phyloP scores from a whole-genome alignment of 2,888 invertebrate genomes.

The Mycalesis mineus region DNA sequence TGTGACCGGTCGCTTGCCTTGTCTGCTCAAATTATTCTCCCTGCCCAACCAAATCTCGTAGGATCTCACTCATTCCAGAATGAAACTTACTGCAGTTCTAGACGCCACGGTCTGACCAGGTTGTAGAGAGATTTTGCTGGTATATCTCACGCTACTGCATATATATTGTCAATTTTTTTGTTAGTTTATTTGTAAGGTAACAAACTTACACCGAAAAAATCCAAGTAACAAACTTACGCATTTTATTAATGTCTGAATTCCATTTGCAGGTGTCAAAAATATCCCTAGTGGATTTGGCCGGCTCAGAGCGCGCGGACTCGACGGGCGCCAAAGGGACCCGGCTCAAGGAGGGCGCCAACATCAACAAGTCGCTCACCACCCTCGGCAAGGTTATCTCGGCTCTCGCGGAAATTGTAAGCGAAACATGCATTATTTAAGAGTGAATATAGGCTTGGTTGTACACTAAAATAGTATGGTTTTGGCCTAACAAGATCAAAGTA shows the following conservation, averaged over 20 bases:
- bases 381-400: conserved; percentile 99
- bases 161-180: too few species aligned
- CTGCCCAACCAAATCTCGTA: too few species aligned
- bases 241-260: neutral
- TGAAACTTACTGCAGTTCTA: too few species aligned
- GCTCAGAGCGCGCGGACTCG: conserved; percentile 98
- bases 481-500: neutral
- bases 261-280: conserved; percentile 88
- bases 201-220: too few species aligned
- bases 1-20: too few species aligned
- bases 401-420: conserved; percentile 95
- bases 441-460: neutral
- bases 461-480: neutral
- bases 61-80: too few species aligned
- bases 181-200: too few species aligned
- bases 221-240: too few species aligned
- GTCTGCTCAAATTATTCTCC: too few species aligned
- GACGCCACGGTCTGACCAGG: too few species aligned
- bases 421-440: neutral
- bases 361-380: conserved; percentile 99
- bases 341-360: conserved; percentile 99
- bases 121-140: too few species aligned
- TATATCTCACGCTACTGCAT: too few species aligned
- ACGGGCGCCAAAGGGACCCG: conserved; percentile 99
- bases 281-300: conserved; percentile 98